These are phyloP conservation scores for Drosophila repleta DNA, from an alignment of 1,140 invertebrate genomes.

Conservation along the genomic window DNA sequence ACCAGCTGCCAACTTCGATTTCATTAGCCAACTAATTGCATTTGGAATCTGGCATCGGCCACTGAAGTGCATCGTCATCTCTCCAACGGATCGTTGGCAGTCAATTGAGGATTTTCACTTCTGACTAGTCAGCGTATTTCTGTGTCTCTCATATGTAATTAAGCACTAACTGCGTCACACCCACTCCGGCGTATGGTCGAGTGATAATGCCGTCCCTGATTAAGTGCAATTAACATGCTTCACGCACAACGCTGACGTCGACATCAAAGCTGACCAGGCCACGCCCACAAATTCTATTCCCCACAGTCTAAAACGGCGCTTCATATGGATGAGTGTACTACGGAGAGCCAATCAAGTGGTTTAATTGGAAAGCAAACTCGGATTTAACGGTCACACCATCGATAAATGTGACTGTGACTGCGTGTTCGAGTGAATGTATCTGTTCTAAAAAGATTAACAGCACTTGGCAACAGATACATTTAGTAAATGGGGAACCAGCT, in stretches of 20 bases:
- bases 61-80: constrained; percentile 14
- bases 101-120: constrained; percentile 44
- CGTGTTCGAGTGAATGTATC: constrained; percentile 6
- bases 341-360: constrained; percentile 72
- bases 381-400: constrained; percentile 73
- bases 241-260: constrained; percentile 58
- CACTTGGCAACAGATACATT: constrained; percentile 2
- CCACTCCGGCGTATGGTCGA: constrained; percentile 33
- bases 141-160: constrained; percentile 57
- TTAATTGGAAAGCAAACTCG: constrained; percentile 80
- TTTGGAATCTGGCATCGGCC: constrained; percentile 9
- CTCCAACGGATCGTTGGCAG: constrained; percentile 18
- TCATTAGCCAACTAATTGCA: constrained; percentile 42
- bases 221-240: constrained; percentile 76
- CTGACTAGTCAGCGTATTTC: constrained; percentile 49
- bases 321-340: constrained; percentile 22
- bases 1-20: constrained; percentile 25
- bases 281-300: constrained; percentile 19
- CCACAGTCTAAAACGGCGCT: neutral
- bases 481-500: neutral
- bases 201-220: constrained; percentile 55
- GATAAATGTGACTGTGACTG: constrained; percentile 28
- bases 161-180: constrained; percentile 56
- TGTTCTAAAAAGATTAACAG: constrained; percentile 38
- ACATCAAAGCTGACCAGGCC: constrained; percentile 38